A percentile compares a stretch with the other conserved stretches of the same genome.
Conservation (phyloP, 2,888 invertebrate genomes). For the Chymomyza amoena region DNA sequence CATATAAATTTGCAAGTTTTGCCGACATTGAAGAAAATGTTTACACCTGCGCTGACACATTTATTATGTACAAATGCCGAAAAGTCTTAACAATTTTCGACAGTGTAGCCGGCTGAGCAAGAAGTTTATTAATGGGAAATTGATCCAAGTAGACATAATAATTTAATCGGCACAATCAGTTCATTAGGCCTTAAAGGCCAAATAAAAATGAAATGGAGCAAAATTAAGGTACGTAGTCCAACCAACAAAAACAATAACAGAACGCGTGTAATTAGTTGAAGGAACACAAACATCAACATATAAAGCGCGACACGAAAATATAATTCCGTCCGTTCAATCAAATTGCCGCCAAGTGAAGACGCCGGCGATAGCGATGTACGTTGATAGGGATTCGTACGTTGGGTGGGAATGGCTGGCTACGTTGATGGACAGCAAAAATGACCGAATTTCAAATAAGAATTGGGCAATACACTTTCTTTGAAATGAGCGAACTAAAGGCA, state of each 20-base stretch:
- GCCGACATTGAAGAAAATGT: background rate
- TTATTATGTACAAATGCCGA: background rate
- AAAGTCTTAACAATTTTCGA: background rate
- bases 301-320: background rate
- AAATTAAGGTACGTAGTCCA: background rate
- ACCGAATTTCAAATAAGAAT: background rate
- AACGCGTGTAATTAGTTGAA: background rate
- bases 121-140: slow-evolving; percentile 19
- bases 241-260: background rate
- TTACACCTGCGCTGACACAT: background rate
- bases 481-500: background rate
- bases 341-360: background rate
- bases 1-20: background rate
- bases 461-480: background rate
- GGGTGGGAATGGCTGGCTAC: background rate
- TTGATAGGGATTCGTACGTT: background rate
- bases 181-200: background rate
- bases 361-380: background rate
- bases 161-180: slow-evolving; percentile 16
- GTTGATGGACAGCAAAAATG: background rate
- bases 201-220: background rate
- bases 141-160: slow-evolving; percentile 3
- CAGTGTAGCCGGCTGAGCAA: background rate
- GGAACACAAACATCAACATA: background rate
- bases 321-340: slow-evolving; percentile 14